A percentile compares a stretch with the other conserved stretches of the same genome.
These are phyloP conservation scores for Phasia obesa DNA, from an alignment of 2,888 invertebrate species.

Conservation along the genomic window DNA sequence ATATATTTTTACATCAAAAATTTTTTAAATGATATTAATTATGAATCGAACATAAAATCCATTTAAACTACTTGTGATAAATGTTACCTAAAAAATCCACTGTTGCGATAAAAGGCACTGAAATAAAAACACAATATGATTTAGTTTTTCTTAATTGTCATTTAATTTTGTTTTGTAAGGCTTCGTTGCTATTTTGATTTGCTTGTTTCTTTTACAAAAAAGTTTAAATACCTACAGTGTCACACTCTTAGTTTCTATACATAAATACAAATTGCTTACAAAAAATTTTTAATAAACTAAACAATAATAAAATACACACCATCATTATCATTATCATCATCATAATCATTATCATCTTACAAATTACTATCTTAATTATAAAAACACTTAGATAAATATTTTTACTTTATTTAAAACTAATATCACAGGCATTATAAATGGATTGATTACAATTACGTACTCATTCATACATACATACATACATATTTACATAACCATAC, in stretches of 20 bases:
- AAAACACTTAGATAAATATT: slow-evolving; percentile 61
- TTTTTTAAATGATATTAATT: too few species aligned
- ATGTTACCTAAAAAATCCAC: neutral
- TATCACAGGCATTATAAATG: slow-evolving; percentile 62
- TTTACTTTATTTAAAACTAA: slow-evolving; percentile 35
- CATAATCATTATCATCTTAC: neutral
- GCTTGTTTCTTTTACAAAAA: slow-evolving; percentile 6
- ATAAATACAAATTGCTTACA: slow-evolving; percentile 14
- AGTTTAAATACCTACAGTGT: neutral
- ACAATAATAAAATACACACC: slow-evolving; percentile 43
- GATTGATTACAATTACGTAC: slow-evolving; percentile 14
- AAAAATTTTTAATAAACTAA: slow-evolving; percentile 15
- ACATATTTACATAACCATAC: neutral
- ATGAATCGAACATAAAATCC: too few species aligned
- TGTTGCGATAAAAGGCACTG: neutral
- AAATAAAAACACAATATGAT: slow-evolving; percentile 35
- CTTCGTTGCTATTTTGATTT: slow-evolving; percentile 18
- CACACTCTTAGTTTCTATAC: slow-evolving; percentile 8
- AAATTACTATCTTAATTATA: slow-evolving; percentile 53
- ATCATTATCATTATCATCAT: slow-evolving; percentile 18
- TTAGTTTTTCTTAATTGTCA: slow-evolving; percentile 5
- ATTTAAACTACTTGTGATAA: neutral
- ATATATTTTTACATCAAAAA: too few species aligned
- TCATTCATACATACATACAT: neutral
- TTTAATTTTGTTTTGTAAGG: slow-evolving; percentile 31